Evolutionary conservation across 2,797 vertebrate species (phyloP).

Genomic region (Tiaroga cobitis): DNA sequence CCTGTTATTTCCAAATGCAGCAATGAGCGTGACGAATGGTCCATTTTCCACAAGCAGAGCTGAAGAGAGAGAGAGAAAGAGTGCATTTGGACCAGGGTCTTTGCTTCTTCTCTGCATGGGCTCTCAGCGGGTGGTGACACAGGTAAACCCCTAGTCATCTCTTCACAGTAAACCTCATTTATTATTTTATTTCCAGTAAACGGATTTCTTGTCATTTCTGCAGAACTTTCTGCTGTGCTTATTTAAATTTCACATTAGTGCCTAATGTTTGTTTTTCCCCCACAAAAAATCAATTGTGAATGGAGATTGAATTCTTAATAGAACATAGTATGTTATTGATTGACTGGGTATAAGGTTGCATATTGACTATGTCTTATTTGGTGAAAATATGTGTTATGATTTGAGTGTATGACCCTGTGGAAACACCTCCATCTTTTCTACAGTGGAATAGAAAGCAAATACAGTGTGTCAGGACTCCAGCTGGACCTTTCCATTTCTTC

Average conservation of each 20-base stretch:
- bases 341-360: conserved; percentile 30
- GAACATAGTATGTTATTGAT: conserved; percentile 50
- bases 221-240: conserved; percentile 24
- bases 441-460: not conserved
- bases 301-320: conserved; percentile 39
- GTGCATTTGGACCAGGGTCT: conserved; percentile 7
- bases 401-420: conserved; percentile 6
- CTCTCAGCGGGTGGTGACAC: conserved; percentile 45
- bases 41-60: conserved; percentile 42
- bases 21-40: conserved; percentile 44
- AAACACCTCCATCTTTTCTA: conserved; percentile 25
- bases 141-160: conserved; percentile 39
- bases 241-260: conserved; percentile 41
- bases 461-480: not conserved
- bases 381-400: conserved; percentile 26
- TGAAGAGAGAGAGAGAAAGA: not conserved
- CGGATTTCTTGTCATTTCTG: conserved; percentile 56
- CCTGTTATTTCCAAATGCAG: conserved; percentile 39
- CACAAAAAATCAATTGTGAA: conserved; percentile 41
- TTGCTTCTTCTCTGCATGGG: conserved; percentile 11
- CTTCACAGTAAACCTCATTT: conserved; percentile 42
- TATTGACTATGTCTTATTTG: conserved; percentile 29
- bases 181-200: conserved; percentile 40
- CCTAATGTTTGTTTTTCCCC: not conserved
- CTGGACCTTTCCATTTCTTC: not conserved